Conservation (phyloP, 2,113 vertebrate genomes). For the Hemicordylus capensis region DNA sequence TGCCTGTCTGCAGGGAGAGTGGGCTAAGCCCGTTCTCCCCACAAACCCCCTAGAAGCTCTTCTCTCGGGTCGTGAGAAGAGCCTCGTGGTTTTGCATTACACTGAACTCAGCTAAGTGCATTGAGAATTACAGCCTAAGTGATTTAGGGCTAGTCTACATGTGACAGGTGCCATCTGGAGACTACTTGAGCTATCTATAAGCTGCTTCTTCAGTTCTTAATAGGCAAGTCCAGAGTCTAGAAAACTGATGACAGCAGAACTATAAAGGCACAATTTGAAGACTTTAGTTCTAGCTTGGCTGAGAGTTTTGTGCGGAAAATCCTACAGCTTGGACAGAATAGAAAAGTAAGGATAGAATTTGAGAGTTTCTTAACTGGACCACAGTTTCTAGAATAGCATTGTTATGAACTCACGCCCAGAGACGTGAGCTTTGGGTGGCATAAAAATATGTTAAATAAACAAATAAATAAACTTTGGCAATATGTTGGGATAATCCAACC, state of each 20-base stretch:
- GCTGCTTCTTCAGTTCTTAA: background rate
- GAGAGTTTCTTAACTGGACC: background rate
- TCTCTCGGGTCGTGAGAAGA: no score
- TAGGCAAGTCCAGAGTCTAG: background rate
- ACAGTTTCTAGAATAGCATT: background rate
- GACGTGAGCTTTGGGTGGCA: no score
- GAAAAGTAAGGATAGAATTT: background rate
- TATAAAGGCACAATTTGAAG: background rate
- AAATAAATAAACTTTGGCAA: no score
- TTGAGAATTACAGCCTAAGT: background rate
- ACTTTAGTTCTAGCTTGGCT: background rate
- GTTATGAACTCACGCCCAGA: background rate
- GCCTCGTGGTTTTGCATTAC: background rate
- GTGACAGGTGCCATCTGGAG: background rate
- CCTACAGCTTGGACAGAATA: conserved; percentile 32
- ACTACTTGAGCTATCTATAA: background rate
- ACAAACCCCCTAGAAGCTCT: no score
- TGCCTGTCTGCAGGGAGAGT: no score
- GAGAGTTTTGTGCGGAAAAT: background rate
- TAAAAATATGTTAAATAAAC: no score
- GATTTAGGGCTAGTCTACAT: background rate
- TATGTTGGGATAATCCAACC: background rate
- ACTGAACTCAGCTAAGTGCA: background rate
- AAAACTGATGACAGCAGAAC: background rate
- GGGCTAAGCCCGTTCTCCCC: no score